Conservation (phyloP, 2,888 invertebrate genomes). For the Diplazon laetatorius region DNA sequence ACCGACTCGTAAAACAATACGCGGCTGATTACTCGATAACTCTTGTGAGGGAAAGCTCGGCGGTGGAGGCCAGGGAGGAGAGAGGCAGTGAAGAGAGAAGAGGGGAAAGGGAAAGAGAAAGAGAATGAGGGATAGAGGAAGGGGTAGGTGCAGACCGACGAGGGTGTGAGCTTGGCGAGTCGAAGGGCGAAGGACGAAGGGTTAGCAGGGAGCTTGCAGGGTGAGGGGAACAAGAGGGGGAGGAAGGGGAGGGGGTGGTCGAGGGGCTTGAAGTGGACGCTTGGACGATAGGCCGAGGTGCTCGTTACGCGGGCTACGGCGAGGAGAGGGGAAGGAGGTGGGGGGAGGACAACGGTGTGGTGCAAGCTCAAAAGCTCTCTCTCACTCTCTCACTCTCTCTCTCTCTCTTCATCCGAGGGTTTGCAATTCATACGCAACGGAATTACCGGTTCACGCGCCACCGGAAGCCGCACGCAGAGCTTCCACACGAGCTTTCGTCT, state of each 20-base stretch:
- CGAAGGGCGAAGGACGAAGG: too few species aligned
- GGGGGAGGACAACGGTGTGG: conserved; percentile 77
- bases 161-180: too few species aligned
- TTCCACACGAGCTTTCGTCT: conserved; percentile 65
- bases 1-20: conserved; percentile 81
- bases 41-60: conserved; percentile 66
- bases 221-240: too few species aligned
- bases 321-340: too few species aligned
- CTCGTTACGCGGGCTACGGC: conserved; percentile 83
- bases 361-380: conserved; percentile 26
- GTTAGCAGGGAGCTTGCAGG: too few species aligned
- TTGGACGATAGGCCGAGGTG: conserved; percentile 82
- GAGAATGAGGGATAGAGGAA: too few species aligned
- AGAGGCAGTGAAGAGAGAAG: too few species aligned
- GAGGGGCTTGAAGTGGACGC: conserved; percentile 79
- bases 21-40: conserved; percentile 81
- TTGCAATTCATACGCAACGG: conserved; percentile 80
- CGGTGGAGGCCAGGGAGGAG: too few species aligned
- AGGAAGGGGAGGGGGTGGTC: conserved; percentile 82
- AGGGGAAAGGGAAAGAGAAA: too few species aligned
- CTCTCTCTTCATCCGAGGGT: conserved; percentile 67
- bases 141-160: too few species aligned
- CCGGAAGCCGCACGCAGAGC: conserved; percentile 64
- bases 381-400: conserved; percentile 49
- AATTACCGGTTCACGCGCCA: conserved; percentile 79